Base-by-base conservation (phyloP, 2,797 vertebrate species). In the Ceryle rudis region DNA sequence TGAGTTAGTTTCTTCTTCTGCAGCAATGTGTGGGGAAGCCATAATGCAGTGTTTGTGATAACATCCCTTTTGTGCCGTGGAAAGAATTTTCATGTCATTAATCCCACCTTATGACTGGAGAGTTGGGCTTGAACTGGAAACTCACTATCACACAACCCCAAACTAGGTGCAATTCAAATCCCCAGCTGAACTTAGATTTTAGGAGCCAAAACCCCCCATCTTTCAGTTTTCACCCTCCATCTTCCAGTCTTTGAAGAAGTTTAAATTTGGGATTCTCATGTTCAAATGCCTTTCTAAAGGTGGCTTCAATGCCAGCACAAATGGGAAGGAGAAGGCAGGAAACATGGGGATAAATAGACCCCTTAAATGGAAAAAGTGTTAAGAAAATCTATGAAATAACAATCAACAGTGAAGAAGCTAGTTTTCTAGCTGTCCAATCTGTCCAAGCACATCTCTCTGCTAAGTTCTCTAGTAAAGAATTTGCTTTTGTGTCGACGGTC, bases 51-150 rank as follows among this genome's bases (percentile, higher is more conserved):
- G 85, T 91, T 96, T 95, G 86, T 89, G 62, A 81, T 95, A 90
- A 96, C 93, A 96, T 65, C 90, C 33, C 52, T 88, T 95, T 89
- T 23, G 5, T 96, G 89, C 62, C 72, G 61, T 93, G 95, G 94
- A 96, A 96, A 79, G 82, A 93, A 95, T 95, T 86, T 96, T 79
- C 90, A 89, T 89, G 91, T 94, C 37, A 83, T 77, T 51, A 94
- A 86, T 97, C 96, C 94, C 88, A 93, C 86, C 78, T 94, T 86
- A 72, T 79, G 86, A 81, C 77, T 84, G 86, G 91, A 82, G 88
- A 93, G 88, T 91, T 90, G 91, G 55, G 46, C 64, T 92, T 93
- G 82, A 95, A 90, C 73, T 89, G 93, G 88, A 95, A 79, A 94
- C 85, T 94, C 70, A 73, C 39, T 95, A 93, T 81, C 90, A 92